A percentile compares a stretch with the other conserved stretches of the same genome.
Evolutionary conservation across 2,888 invertebrate genomes (phyloP).

Genomic region (Plebejus anna): DNA sequence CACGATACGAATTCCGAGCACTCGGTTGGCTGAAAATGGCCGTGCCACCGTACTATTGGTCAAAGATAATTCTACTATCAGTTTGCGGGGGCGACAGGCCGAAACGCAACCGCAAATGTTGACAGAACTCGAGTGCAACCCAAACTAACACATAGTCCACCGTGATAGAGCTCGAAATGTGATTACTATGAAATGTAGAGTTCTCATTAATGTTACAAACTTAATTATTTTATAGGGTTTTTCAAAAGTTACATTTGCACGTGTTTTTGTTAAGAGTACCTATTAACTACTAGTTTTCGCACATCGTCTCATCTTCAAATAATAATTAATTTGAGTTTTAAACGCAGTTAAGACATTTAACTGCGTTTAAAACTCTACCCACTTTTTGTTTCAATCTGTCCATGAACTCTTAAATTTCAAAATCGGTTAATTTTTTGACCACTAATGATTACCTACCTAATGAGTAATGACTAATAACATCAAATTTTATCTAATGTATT

Average conservation of each 20-base stretch:
- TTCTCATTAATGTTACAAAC: slow-evolving; percentile 38
- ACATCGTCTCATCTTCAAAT: background rate
- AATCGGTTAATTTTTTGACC: background rate
- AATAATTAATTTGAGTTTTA: too few species aligned
- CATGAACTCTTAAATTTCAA: background rate
- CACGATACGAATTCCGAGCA: slow-evolving; percentile 54
- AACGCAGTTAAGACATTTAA: too few species aligned
- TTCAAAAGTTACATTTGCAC: background rate
- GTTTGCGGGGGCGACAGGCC: slow-evolving; percentile 73
- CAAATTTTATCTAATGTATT: background rate
- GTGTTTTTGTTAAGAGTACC: background rate
- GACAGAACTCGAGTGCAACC: slow-evolving; percentile 49
- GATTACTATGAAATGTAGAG: slow-evolving; percentile 53
- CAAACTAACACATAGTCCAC: slow-evolving; percentile 43
- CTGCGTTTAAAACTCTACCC: background rate
- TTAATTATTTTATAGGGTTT: background rate
- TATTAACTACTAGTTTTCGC: background rate
- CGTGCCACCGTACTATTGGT: slow-evolving; percentile 70
- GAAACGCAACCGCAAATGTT: slow-evolving; percentile 70
- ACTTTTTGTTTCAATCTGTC: background rate
- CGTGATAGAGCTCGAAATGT: slow-evolving; percentile 39
- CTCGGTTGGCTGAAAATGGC: slow-evolving; percentile 69
- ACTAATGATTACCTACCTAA: background rate
- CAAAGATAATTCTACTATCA: slow-evolving; percentile 76
- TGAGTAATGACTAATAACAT: too few species aligned